Percentiles rank a stretch among this genome's conserved stretches.
These are phyloP conservation scores for Sebastes iracundus DNA, from an alignment of 2,797 vertebrate genomes.

Conservation along the genomic window DNA sequence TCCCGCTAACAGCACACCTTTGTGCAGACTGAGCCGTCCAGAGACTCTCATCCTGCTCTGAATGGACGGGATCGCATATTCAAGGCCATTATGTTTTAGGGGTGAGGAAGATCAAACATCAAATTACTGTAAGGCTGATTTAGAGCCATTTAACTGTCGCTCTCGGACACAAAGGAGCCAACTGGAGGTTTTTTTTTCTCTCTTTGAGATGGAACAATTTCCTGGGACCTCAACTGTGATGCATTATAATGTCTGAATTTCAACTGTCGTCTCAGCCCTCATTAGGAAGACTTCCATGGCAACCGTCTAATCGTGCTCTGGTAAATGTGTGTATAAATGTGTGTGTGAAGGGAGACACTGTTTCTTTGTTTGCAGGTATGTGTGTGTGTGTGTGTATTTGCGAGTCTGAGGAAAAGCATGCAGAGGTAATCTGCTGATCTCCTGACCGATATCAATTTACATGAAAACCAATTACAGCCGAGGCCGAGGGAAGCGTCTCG, in stretches of 20 bases:
- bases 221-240: constrained; percentile 48
- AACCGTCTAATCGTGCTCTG: constrained; percentile 49
- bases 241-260: constrained; percentile 74
- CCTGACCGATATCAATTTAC: constrained; percentile 75
- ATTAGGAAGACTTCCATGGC: constrained; percentile 74
- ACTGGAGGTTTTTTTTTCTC: constrained; percentile 16
- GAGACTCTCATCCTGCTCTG: constrained; percentile 72
- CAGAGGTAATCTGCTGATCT: constrained; percentile 65
- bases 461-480: constrained; percentile 77
- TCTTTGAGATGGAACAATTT: constrained; percentile 59
- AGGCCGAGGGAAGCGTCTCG: constrained; percentile 38
- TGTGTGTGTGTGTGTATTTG: constrained; percentile 2
- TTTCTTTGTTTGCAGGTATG: neutral
- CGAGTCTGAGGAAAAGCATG: constrained; percentile 7
- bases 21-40: constrained; percentile 55
- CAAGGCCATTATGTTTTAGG: constrained; percentile 71
- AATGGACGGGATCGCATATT: constrained; percentile 74
- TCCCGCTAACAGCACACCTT: constrained; percentile 67
- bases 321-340: constrained; percentile 1
- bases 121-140: constrained; percentile 78
- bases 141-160: constrained; percentile 73
- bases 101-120: constrained; percentile 79
- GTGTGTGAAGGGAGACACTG: neutral
- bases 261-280: constrained; percentile 65
- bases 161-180: constrained; percentile 62